Percentiles rank a stretch among this genome's conserved stretches.
phyloP scores from a whole-genome alignment of 2,113 vertebrate species.

The Pongo pygmaeus region DNA sequence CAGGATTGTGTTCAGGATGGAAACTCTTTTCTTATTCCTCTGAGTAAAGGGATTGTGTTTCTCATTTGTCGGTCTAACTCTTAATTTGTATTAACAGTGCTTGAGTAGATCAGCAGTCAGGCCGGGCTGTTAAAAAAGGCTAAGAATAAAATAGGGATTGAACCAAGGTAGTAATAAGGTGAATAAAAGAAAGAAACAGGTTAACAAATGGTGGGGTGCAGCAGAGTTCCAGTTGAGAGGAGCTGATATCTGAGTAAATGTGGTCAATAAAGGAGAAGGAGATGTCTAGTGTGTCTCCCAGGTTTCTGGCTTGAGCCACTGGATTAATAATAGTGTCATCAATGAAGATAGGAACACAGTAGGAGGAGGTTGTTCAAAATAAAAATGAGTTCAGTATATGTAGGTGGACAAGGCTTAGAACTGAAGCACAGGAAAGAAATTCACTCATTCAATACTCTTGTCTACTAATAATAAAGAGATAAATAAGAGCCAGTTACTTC shows the following conservation, averaged over 20 bases:
- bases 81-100: neutral
- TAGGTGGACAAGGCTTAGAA: neutral
- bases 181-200: neutral
- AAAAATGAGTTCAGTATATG: conserved; percentile 4
- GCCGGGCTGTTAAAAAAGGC: neutral
- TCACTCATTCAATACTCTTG: neutral
- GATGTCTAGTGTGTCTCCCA: neutral
- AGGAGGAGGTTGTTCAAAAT: conserved; percentile 2
- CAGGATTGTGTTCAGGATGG: neutral
- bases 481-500: neutral
- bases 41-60: neutral
- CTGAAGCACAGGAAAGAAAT: neutral
- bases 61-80: neutral
- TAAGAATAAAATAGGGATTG: conserved; percentile 30
- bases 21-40: neutral
- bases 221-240: neutral
- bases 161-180: neutral
- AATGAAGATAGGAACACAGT: neutral
- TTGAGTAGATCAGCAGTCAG: neutral
- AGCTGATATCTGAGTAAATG: neutral
- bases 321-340: neutral
- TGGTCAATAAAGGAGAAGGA: neutral
- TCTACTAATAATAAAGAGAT: neutral
- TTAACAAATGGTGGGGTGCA: neutral
- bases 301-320: neutral